These are phyloP conservation scores for Archocentrus centrarchus DNA, from an alignment of 2,113 vertebrate species.

Conservation along the genomic window DNA sequence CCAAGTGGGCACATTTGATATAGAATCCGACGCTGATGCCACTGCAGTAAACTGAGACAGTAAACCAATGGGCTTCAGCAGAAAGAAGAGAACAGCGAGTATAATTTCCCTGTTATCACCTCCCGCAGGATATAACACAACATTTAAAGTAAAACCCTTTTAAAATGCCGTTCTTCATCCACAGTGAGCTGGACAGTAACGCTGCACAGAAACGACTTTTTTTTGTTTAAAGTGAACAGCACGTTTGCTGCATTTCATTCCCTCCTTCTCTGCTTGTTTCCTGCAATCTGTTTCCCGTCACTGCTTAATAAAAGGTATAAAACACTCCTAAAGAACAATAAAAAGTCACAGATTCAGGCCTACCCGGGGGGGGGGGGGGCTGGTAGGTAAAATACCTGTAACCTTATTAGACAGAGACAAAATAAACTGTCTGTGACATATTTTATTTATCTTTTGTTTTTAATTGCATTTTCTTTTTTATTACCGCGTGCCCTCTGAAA, in stretches of 20 bases:
- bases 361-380: too few species aligned
- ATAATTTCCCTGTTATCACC: not conserved
- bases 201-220: not conserved
- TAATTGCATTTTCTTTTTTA: not conserved
- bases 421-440: not conserved
- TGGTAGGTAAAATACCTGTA: not conserved
- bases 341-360: not conserved
- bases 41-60: not conserved
- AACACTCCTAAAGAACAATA: not conserved
- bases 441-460: not conserved
- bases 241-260: not conserved
- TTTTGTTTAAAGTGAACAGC: not conserved
- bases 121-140: not conserved
- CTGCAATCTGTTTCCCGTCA: not conserved
- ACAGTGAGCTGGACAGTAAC: not conserved
- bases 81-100: not conserved
- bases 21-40: not conserved
- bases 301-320: not conserved
- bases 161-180: not conserved
- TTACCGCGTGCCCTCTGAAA: not conserved
- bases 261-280: not conserved
- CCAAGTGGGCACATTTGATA: not conserved
- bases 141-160: not conserved
- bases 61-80: not conserved
- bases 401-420: not conserved